These are phyloP conservation scores for Xyrauchen texanus DNA, from an alignment of 2,113 vertebrate species.

Conservation along the genomic window DNA sequence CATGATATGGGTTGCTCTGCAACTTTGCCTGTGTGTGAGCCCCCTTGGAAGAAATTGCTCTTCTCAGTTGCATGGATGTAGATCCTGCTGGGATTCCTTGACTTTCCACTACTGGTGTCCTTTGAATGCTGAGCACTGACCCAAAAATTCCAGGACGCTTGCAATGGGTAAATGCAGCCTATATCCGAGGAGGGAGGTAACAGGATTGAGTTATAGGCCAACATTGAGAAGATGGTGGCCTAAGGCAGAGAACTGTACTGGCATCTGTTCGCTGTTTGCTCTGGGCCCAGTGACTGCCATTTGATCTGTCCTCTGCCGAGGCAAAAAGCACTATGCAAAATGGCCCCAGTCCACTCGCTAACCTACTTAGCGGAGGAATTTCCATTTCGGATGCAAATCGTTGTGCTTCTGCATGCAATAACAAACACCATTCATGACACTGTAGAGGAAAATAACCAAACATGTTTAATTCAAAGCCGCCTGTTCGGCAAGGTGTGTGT, in stretches of 20 bases:
- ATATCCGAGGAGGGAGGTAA: neutral
- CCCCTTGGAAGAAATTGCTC: neutral
- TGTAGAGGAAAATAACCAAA: slow-evolving; percentile 50
- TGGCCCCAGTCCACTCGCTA: slow-evolving; percentile 30
- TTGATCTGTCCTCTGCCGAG: slow-evolving; percentile 14
- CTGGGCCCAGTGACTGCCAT: slow-evolving; percentile 38
- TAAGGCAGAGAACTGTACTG: neutral
- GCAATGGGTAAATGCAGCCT: neutral
- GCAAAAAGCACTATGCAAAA: slow-evolving; percentile 4
- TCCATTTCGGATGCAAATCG: slow-evolving; percentile 64
- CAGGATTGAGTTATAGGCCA: slow-evolving; percentile 22
- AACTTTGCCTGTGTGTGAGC: neutral
- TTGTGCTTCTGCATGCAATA: slow-evolving; percentile 50
- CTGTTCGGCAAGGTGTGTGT: slow-evolving; percentile 27
- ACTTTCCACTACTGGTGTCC: neutral
- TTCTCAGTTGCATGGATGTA: neutral
- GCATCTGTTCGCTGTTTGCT: slow-evolving; percentile 57
- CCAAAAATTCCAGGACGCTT: neutral
- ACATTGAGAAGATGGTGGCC: slow-evolving; percentile 42
- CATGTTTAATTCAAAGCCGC: slow-evolving; percentile 64
- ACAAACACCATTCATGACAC: slow-evolving; percentile 53
- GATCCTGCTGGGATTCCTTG: slow-evolving; percentile 4
- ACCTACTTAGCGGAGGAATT: slow-evolving; percentile 59
- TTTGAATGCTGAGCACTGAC: neutral
- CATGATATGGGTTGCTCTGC: too few species aligned